Evolutionary conservation across 2,797 vertebrate genomes (phyloP), one percentile per base, ranked within the genome.

Genomic region (Gymnocypris eckloni): DNA sequence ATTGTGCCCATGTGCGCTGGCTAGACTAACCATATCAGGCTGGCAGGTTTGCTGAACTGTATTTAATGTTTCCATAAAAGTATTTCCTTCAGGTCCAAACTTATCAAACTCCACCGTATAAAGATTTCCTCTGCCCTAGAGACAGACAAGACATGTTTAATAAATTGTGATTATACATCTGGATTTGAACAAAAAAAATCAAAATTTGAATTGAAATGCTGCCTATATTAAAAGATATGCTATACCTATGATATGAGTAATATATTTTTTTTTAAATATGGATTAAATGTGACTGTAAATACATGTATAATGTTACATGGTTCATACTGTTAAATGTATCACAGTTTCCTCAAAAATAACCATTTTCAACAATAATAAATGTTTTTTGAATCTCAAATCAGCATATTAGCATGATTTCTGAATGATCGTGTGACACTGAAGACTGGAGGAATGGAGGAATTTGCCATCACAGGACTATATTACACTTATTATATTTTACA

Each of bases 21-120:
- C 88, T 33, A 94, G 92, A 15, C 91, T 93, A 87, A 97, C 78
- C 82, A 97, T 94, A 87, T 97, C 96, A 12, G 93, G 91, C 22
- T 93, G 92, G 48, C 91, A 92, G 85, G 93, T 92, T 22, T 92
- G 87, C 85, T 94, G 90, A 82, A 81, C 37, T 28, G 79, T 37
- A 56, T 83, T 56, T 41, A 61, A 28, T 16, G 64, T 76, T 92
- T 90, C 78, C 89, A 88, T 89, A 6, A 85, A 91, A 67, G 85
- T 4, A 0, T 79, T 85, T 9, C 0, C 79, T 71, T 80, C 79
- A 52, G 88, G 66, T 73, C 87, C 83, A 67, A 93, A 90, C 52
- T 85, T 90, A 84, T 94, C 93, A 76, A 97, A 97, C 84, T 96
- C 94, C 5, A 97, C 94, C 16, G 97, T 86, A 86, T 97, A 96